phyloP scores from a whole-genome alignment of 1,140 invertebrate genomes.

The Phymorhynchus buccinoides region DNA sequence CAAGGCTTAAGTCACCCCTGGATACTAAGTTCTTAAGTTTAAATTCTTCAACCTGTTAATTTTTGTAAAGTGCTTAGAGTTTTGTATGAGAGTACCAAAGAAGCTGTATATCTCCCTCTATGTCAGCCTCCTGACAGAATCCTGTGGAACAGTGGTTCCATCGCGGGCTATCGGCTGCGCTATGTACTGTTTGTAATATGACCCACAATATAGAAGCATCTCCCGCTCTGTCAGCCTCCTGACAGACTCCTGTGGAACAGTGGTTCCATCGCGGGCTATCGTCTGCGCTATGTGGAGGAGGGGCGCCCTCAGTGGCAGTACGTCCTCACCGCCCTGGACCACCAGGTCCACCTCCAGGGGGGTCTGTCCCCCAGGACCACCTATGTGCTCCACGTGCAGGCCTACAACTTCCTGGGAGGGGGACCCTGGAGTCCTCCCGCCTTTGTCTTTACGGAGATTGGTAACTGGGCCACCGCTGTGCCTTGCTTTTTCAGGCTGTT shows the following conservation, averaged over 20 bases:
- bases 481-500: not conserved
- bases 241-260: slow-evolving; percentile 45
- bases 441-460: slow-evolving; percentile 43
- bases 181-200: no score
- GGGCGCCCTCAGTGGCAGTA: slow-evolving; percentile 38
- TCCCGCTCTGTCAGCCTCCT: slow-evolving; percentile 44
- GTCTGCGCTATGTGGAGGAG: slow-evolving; percentile 37
- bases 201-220: no score
- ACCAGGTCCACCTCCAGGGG: not conserved
- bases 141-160: slow-evolving; percentile 48
- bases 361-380: slow-evolving; percentile 27
- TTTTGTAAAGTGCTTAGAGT: no score
- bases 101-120: no score
- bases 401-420: slow-evolving; percentile 44
- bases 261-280: slow-evolving; percentile 42
- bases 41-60: no score
- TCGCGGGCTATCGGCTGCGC: slow-evolving; percentile 44
- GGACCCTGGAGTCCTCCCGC: slow-evolving; percentile 45
- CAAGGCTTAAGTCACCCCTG: no score
- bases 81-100: no score
- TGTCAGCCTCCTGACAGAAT: slow-evolving; percentile 40
- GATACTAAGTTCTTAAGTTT: no score
- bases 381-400: slow-evolving; percentile 45
- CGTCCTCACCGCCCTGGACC: slow-evolving; percentile 14
- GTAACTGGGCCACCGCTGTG: slow-evolving; percentile 30